Percentiles rank a stretch among this genome's conserved stretches.
phyloP scores from a whole-genome alignment of 1,140 invertebrate genomes.

The Drosophila ogumai region DNA sequence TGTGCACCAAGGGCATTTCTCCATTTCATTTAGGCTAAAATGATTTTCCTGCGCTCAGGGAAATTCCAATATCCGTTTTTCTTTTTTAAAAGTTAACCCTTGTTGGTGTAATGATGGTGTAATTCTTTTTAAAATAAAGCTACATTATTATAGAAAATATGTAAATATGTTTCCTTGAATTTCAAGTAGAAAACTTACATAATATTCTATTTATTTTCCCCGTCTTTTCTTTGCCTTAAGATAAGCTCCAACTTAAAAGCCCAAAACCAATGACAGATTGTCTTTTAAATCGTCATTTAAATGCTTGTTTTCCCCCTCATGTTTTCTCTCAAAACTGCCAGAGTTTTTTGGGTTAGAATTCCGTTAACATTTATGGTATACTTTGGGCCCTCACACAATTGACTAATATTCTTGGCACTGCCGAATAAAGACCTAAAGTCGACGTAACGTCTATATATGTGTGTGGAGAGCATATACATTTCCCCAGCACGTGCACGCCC shows the following conservation, averaged over 20 bases:
- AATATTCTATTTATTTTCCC: neutral
- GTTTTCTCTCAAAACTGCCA: neutral
- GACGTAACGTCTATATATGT: neutral
- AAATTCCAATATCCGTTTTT: conserved; percentile 25
- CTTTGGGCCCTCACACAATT: conserved; percentile 21
- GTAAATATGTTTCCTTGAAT: neutral
- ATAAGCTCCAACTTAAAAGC: neutral
- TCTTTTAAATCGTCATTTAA: conserved; percentile 17
- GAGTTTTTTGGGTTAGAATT: conserved; percentile 6
- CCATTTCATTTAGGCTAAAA: conserved; percentile 23
- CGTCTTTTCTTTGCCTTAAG: neutral
- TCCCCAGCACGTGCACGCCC: conserved; percentile 16
- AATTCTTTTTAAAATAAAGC: neutral
- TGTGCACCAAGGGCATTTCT: conserved; percentile 1
- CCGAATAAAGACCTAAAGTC: conserved; percentile 36
- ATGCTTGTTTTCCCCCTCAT: neutral
- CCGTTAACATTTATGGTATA: conserved; percentile 20
- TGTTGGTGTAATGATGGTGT: neutral
- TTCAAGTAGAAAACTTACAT: neutral
- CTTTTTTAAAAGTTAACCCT: neutral
- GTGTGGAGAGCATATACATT: conserved; percentile 4
- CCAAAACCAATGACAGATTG: conserved; percentile 6
- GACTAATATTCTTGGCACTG: conserved; percentile 39
- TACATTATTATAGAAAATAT: neutral
- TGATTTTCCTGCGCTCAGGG: conserved; percentile 5